phyloP scores from a whole-genome alignment of 2,113 vertebrate species.

The Tangachromis dhanisi region DNA sequence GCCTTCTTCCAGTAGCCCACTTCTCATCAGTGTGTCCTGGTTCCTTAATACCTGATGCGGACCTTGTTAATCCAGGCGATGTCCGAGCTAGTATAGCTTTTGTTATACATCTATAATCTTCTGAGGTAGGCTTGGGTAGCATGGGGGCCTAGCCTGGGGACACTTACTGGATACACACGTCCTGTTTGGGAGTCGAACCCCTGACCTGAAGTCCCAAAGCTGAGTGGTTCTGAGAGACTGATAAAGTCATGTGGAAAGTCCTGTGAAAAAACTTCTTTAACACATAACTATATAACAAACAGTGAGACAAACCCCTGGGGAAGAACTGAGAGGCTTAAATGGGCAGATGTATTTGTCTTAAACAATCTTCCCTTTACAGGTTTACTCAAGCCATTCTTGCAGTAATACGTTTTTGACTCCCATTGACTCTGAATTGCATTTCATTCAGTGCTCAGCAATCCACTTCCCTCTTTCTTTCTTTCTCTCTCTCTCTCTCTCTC shows the following conservation, averaged over 20 bases:
- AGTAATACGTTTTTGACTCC: conserved; percentile 63
- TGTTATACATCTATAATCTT: not conserved
- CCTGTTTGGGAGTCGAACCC: not conserved
- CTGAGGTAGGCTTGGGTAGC: not conserved
- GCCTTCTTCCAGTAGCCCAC: not conserved
- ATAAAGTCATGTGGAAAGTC: not conserved
- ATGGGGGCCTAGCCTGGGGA: not conserved
- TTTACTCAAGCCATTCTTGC: conserved; percentile 47
- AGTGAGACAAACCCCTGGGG: not conserved
- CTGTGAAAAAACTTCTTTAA: not conserved
- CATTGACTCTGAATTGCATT: conserved; percentile 64
- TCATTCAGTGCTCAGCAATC: conserved; percentile 41
- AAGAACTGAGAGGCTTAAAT: conserved; percentile 7
- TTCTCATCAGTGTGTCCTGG: not conserved
- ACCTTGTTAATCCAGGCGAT: not conserved
- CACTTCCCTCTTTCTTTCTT: not conserved
- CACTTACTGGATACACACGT: not conserved
- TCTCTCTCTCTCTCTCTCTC: not conserved
- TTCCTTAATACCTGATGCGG: not conserved
- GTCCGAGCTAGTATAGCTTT: not conserved
- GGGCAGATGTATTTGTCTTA: conserved; percentile 30
- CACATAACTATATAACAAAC: not conserved
- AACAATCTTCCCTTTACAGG: conserved; percentile 41
- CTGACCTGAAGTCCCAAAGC: not conserved
- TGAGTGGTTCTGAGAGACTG: not conserved